Base-by-base conservation (phyloP, 2,113 vertebrate genomes). In the Podarcis muralis region DNA sequence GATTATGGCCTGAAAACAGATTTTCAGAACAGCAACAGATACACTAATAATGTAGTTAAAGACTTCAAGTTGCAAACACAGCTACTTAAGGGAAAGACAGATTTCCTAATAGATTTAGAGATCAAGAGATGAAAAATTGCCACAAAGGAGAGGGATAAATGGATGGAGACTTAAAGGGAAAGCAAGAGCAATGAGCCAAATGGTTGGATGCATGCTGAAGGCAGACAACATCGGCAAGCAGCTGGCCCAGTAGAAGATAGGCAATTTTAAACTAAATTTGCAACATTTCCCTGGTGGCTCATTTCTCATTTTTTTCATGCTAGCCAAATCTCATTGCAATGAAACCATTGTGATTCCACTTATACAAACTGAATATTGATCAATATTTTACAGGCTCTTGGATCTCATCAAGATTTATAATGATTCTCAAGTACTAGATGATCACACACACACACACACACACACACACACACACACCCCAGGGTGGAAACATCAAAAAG, bases 91-190 rank as follows among this genome's bases (percentile, higher is more conserved):
- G 62, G 35, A 68, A 88, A 83, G 72, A 57, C 72, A 84, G 59
- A 57, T 80, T 84, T 25, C 40, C 53, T 62, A 74, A 81, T 74
- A 59, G 78, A 85, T 85, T 81, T 81, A 85, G 53, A 85, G 68
- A 48, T 30, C 27, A 72, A 74, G 83, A 27, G 22, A 71, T 59
- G 35, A 81, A 85, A 85, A 59, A 85, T 48, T 20, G 30, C 32
- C 53, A 65, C 76, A 62, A 37, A 89, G 35, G 76, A 85, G 53
- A 65, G 7, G 27, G 20, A 48, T 85, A 81, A 79, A 80, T 79
- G 35, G 27, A 65, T 65, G 22, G 66, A 80, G 65, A 53, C 35
- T 15, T 80, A 66, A 72, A 83, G 9, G 30, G 32, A 80, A 85
- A 85, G 37, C 30, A 5, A 74, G 48, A 85, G 66, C n/a, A 62